A percentile compares a stretch with the other conserved stretches of the same genome.
Evolutionary conservation across 2,888 invertebrate species (phyloP).

Genomic region (Nematopogon swammerdamellus): DNA sequence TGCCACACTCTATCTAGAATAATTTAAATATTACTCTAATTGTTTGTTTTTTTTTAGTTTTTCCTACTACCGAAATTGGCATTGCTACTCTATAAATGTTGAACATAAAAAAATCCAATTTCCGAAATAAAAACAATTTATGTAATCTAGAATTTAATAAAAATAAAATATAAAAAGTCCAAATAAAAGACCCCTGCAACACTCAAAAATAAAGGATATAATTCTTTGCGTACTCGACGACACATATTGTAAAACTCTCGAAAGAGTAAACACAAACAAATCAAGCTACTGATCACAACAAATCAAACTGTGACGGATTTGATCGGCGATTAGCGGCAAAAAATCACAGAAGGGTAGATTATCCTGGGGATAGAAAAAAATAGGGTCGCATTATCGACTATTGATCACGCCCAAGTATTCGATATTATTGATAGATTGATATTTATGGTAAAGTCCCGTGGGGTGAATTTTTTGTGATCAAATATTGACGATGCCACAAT

Average conservation of each 20-base stretch:
- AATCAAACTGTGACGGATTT: neutral
- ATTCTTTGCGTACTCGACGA: neutral
- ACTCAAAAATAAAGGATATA: neutral
- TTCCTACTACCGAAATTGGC: no score
- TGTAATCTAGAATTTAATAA: no score
- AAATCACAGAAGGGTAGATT: neutral
- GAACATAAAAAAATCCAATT: no score
- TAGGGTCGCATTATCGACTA: constrained; percentile 37
- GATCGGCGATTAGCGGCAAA: neutral
- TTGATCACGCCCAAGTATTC: constrained; percentile 50
- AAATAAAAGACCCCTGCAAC: no score
- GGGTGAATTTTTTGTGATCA: constrained; percentile 7
- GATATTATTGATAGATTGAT: constrained; percentile 52
- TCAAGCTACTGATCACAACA: neutral
- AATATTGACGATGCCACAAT: constrained; percentile 38
- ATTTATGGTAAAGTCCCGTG: constrained; percentile 32
- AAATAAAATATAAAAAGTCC: no score
- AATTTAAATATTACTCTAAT: no score
- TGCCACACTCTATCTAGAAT: no score
- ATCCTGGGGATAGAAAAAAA: constrained; percentile 28
- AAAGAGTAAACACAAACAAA: neutral
- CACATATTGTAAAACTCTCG: neutral
- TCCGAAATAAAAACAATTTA: no score
- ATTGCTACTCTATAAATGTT: no score
- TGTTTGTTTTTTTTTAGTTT: no score